Evolutionary conservation across 2,797 vertebrate species (phyloP), one percentile per base, ranked within the genome.

Genomic region (Dromococcyx pavoninus): DNA sequence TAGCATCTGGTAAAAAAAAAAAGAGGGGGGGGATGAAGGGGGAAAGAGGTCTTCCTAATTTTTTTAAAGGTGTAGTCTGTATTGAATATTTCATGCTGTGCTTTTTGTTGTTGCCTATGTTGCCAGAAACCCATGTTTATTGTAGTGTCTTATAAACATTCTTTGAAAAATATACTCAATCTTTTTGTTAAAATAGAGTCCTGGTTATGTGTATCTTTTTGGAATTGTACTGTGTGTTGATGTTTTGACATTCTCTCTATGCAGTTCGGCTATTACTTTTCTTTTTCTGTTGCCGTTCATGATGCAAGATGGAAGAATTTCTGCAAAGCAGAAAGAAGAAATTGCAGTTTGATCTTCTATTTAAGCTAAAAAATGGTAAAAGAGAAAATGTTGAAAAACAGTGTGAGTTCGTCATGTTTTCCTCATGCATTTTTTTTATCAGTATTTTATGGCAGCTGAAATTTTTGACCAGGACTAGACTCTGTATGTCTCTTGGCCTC

Each of bases 11-110:
- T 83, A 35, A 88, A 64, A 62, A 53, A 27, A 67, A 9, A n/a
- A n/a, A n/a, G n/a, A n/a, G n/a, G 12, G 10, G 4, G 5, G 11
- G 25, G 13, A 32, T 10, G 17, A 5, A 11, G 8, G 5, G 4
- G 14, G 10, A n/a, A 46, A 7, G 11, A 2, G 3, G 3, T 53
- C 17, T 71, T 67, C 43, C 0, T 32, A 7, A 13, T 37, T 64
- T 56, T n/a, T 53, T 51, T 2, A 17, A 27, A 32, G 28, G 10
- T 17, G 3, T 72, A 28, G 7, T 32, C 33, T 48, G 4, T 69
- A 27, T 18, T 86, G 39, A 57, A 7, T 73, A 18, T 64, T 82
- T 76, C 9, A 30, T 37, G 13, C 12, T 44, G 21, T 43, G 61
- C 12, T 53, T 84, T 56, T 64, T n/a, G 8, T 10, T 54, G 48